Conservation (phyloP, 2,113 vertebrate genomes). For the Lutjanus erythropterus region DNA sequence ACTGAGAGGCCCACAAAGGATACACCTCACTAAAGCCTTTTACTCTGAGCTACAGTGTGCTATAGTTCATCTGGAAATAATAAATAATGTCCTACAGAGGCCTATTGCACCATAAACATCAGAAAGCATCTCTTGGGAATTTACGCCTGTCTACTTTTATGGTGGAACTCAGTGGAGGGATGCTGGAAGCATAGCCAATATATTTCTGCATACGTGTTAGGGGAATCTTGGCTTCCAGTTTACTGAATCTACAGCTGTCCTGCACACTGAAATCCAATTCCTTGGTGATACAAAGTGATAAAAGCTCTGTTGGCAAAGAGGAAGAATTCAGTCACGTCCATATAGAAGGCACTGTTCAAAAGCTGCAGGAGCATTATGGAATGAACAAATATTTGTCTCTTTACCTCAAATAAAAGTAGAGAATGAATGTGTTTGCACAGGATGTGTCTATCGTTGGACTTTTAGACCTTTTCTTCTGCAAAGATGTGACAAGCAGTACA, state of each 20-base stretch:
- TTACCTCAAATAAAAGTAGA: slow-evolving; percentile 16
- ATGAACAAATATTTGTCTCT: slow-evolving; percentile 23
- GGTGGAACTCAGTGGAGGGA: too few species aligned
- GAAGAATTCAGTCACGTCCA: neutral
- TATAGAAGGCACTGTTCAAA: neutral
- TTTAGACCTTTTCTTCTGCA: neutral
- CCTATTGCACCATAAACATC: neutral
- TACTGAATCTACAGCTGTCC: neutral
- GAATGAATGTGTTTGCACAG: slow-evolving; percentile 13
- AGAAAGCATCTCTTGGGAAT: neutral
- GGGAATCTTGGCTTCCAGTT: neutral
- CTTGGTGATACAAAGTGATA: neutral
- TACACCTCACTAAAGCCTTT: neutral
- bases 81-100: neutral
- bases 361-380: neutral
- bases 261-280: neutral
- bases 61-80: neutral
- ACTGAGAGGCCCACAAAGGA: neutral
- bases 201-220: neutral
- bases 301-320: neutral
- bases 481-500: neutral
- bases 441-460: slow-evolving; percentile 12
- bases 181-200: neutral
- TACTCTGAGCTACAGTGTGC: neutral
- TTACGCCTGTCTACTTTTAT: neutral